phyloP scores from a whole-genome alignment of 1,140 invertebrate species.

The Chelonus insularis region DNA sequence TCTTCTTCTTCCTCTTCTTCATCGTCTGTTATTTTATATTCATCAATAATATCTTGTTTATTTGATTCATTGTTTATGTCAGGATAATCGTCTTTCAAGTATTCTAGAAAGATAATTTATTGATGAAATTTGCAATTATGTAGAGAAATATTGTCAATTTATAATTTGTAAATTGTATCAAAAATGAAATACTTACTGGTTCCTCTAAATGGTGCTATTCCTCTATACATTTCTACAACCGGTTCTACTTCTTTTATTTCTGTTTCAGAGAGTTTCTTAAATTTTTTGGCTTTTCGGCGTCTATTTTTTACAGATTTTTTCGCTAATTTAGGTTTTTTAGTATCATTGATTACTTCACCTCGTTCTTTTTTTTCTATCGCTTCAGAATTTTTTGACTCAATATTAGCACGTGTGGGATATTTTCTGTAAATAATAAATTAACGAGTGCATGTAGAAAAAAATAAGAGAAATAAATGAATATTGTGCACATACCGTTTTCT shows the following conservation, averaged over 20 bases:
- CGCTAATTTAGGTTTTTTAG: constrained; percentile 29
- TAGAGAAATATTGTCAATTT: too few relatives aligned
- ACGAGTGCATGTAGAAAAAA: neutral
- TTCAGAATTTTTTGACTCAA: constrained; percentile 67
- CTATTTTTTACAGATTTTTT: constrained; percentile 24
- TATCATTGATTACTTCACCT: constrained; percentile 64
- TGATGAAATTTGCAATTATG: too few relatives aligned
- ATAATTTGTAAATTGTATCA: too few relatives aligned
- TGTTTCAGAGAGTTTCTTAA: neutral
- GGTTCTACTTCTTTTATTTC: neutral
- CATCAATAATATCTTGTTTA: too few relatives aligned
- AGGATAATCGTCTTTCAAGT: too few relatives aligned
- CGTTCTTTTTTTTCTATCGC: constrained; percentile 68
- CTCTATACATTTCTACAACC: constrained; percentile 36
- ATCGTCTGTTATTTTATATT: too few relatives aligned
- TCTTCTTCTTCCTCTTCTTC: constrained; percentile 1
- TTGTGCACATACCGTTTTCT: constrained; percentile 69
- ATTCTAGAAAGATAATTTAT: too few relatives aligned
- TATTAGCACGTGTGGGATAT: constrained; percentile 73
- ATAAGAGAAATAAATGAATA: constrained; percentile 25
- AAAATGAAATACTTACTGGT: constrained; percentile 37
- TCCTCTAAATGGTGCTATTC: constrained; percentile 44
- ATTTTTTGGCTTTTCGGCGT: constrained; percentile 32
- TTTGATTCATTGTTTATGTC: too few relatives aligned
- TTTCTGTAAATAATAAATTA: constrained; percentile 44